These are phyloP conservation scores for Chamaetylas fuelleborni DNA, from an alignment of 2,113 vertebrate genomes.

Conservation along the genomic window DNA sequence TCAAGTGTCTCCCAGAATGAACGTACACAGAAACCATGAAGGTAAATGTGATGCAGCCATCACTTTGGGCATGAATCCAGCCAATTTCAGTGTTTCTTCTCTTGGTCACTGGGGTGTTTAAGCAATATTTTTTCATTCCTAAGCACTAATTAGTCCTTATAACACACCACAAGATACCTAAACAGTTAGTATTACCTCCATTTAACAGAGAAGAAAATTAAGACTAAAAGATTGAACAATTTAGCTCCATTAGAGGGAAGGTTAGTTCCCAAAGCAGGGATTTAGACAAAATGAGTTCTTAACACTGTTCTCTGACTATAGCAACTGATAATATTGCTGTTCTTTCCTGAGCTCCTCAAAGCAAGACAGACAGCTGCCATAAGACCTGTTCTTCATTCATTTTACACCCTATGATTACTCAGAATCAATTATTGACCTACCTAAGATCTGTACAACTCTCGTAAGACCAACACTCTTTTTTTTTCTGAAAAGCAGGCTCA, in stretches of 20 bases:
- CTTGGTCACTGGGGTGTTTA: neutral
- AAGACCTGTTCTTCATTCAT: neutral
- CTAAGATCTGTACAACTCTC: neutral
- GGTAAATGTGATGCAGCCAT: neutral
- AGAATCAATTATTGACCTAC: neutral
- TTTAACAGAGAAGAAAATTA: neutral
- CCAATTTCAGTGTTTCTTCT: neutral
- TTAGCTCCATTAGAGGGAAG: neutral
- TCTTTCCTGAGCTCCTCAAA: neutral
- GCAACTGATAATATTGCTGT: neutral
- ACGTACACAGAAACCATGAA: neutral
- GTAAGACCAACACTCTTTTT: neutral
- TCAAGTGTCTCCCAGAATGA: neutral
- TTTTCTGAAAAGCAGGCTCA: neutral
- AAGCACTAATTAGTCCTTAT: neutral
- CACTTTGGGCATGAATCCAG: neutral
- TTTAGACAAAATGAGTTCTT: neutral
- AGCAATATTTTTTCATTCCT: neutral
- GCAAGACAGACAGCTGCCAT: neutral
- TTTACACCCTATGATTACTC: neutral
- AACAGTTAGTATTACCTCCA: neutral
- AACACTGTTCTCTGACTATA: neutral
- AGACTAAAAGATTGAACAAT: neutral
- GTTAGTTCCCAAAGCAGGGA: neutral
- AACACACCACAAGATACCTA: neutral